Base-by-base conservation (phyloP, 2,113 vertebrate species). In the Entelurus aequoreus region DNA sequence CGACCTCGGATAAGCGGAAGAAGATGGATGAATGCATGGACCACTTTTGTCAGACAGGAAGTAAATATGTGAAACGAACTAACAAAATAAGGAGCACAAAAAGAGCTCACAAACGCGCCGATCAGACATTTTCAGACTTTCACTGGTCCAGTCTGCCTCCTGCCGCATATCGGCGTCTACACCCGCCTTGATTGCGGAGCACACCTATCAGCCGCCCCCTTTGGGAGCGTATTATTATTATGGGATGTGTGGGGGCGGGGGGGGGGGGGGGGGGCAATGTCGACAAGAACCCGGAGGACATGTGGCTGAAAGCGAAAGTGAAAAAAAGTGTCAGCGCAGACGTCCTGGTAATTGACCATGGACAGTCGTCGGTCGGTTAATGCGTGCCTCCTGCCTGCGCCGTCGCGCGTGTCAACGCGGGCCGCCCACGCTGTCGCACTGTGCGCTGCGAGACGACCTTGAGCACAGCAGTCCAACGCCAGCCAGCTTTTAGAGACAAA, bases 301-400 rank as follows among this genome's bases (percentile, higher is more conserved):
- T 78, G 65, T 66, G 56, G 36, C 61, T 54, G 57, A 60, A 50
- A 16, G 48, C 54, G 5, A 6, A 35, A 73, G 60, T 46, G 66
- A 40, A 78, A 55, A 28, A 63, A 66, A 35, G 36, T 60, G 64
- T 66, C 63, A 69, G 61, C 12, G 73, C 63, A 69, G 53, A 74
- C 54, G 63, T 66, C 61, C 65, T 10, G 68, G 68, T 78, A 80
- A 87, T 78, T 77, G 76, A 80, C 40, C 65, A 75, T 48, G 47
- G 46, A 16, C 62, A 71, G 71, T 54, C 48, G 71, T 62, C 50
- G 50, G 63, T 16, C 62, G 55, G 67, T 64, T 66, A 48, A 76
- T 74, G 57, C 53, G 50, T 69, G 76, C 60, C 55, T 54, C 59
- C 48, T 11, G 54, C 38, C 58, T 1, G 51, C 8, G 53, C 48